Evolutionary conservation across 1,140 invertebrate genomes (phyloP).

Genomic region (Neodiprion fabricii): DNA sequence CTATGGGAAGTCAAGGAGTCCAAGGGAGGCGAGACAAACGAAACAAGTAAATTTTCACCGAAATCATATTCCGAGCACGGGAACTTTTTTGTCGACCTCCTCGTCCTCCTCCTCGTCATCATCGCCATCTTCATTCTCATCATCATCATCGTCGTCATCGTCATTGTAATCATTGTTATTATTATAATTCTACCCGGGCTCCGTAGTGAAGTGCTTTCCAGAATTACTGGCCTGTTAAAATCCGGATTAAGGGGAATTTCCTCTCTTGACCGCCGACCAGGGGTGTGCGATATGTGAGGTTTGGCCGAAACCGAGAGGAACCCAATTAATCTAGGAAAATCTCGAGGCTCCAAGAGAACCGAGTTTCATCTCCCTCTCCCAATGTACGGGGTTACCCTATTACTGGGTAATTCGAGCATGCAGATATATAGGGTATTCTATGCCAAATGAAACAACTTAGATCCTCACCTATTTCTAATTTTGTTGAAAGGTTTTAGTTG

Average conservation of each 20-base stretch:
- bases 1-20: no score
- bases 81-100: no score
- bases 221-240: constrained; percentile 1
- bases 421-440: no score
- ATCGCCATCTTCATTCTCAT: no score
- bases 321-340: neutral
- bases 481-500: no score
- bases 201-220: neutral
- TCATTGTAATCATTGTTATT: neutral
- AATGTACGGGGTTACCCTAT: neutral
- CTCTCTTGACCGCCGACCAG: neutral
- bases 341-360: neutral
- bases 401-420: neutral
- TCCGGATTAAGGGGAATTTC: neutral
- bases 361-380: neutral
- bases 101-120: no score
- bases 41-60: no score
- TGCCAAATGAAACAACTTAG: no score
- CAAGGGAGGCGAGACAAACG: no score
- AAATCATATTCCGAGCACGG: no score
- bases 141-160: no score
- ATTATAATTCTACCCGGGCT: neutral
- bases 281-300: neutral
- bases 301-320: neutral
- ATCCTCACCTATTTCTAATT: no score